phyloP scores from a whole-genome alignment of 1,140 invertebrate genomes.

The Caligus rogercresseyi region DNA sequence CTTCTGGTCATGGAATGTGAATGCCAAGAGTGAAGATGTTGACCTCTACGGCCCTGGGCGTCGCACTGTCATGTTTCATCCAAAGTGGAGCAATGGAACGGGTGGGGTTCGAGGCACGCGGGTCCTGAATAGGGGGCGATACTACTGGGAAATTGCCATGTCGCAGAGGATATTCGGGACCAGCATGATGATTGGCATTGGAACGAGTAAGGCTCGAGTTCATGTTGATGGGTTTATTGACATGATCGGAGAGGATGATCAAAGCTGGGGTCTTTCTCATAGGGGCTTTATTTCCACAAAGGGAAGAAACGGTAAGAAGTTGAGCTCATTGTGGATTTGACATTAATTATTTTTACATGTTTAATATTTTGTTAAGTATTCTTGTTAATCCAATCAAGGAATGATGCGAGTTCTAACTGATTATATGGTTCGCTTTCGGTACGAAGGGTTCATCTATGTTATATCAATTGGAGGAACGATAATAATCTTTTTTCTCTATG shows the following conservation, averaged over 20 bases:
- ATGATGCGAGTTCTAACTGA: too few relatives aligned
- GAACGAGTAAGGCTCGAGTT: slow-evolving; percentile 40
- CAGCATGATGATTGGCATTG: slow-evolving; percentile 57
- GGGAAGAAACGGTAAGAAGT: slow-evolving; percentile 28
- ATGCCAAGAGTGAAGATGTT: slow-evolving; percentile 44
- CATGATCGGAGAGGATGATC: slow-evolving; percentile 46
- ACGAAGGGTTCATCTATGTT: too few relatives aligned
- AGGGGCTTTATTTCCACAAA: slow-evolving; percentile 51
- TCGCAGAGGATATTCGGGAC: slow-evolving; percentile 50
- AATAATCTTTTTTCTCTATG: too few relatives aligned
- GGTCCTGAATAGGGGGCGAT: slow-evolving; percentile 41
- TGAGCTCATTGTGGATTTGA: not conserved
- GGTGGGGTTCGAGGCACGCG: slow-evolving; percentile 45
- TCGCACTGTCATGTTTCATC: slow-evolving; percentile 45
- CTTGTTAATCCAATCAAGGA: too few relatives aligned
- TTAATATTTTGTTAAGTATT: too few relatives aligned
- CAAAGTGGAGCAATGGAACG: slow-evolving; percentile 54
- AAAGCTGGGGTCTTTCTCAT: slow-evolving; percentile 53
- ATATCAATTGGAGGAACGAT: too few relatives aligned
- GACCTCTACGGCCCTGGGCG: slow-evolving; percentile 35
- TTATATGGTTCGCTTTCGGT: too few relatives aligned
- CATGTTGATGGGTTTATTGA: slow-evolving; percentile 48
- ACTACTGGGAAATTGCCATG: slow-evolving; percentile 49
- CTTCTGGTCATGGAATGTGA: slow-evolving; percentile 44
- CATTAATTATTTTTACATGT: too few relatives aligned